Evolutionary conservation across 2,113 vertebrate species (phyloP).

Genomic region (Lampris incognitus): DNA sequence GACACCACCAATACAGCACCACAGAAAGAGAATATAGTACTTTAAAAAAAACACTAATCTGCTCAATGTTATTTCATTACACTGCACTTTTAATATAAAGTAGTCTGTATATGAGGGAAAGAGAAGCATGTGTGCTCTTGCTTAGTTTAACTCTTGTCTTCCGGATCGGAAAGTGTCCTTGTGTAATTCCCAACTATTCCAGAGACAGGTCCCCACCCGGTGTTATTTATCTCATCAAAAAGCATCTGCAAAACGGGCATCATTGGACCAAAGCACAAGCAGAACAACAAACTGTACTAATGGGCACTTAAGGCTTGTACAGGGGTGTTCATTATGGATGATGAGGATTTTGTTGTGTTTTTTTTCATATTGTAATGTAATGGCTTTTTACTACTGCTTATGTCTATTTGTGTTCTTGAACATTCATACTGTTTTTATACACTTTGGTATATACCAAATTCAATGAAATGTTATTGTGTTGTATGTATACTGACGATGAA

Average conservation of each 20-base stretch:
- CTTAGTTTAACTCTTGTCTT: conserved; percentile 63
- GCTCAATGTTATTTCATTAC: conserved; percentile 75
- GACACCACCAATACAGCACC: conserved; percentile 74
- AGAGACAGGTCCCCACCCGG: conserved; percentile 56
- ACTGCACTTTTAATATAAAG: conserved; percentile 81
- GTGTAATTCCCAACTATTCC: conserved; percentile 53
- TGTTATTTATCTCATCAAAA: conserved; percentile 77
- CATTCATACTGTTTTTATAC: conserved; percentile 45
- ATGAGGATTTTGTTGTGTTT: conserved; percentile 44
- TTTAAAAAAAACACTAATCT: conserved; percentile 67
- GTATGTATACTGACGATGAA: conserved; percentile 70
- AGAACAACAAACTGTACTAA: conserved; percentile 59
- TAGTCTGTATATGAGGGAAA: conserved; percentile 85
- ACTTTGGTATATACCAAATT: conserved; percentile 60
- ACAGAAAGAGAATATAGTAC: conserved; percentile 81
- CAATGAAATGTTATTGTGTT: conserved; percentile 71
- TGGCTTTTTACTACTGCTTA: conserved; percentile 47
- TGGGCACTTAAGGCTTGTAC: conserved; percentile 55
- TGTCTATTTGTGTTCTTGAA: conserved; percentile 57
- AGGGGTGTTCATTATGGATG: conserved; percentile 61
- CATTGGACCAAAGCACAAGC: conserved; percentile 67
- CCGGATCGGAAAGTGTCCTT: conserved; percentile 57
- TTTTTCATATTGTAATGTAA: conserved; percentile 50
- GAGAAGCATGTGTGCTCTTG: conserved; percentile 78
- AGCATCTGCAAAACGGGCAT: conserved; percentile 43